These are phyloP conservation scores for Acrocephalus arundinaceus DNA, from an alignment of 2,113 vertebrate species.

Conservation along the genomic window DNA sequence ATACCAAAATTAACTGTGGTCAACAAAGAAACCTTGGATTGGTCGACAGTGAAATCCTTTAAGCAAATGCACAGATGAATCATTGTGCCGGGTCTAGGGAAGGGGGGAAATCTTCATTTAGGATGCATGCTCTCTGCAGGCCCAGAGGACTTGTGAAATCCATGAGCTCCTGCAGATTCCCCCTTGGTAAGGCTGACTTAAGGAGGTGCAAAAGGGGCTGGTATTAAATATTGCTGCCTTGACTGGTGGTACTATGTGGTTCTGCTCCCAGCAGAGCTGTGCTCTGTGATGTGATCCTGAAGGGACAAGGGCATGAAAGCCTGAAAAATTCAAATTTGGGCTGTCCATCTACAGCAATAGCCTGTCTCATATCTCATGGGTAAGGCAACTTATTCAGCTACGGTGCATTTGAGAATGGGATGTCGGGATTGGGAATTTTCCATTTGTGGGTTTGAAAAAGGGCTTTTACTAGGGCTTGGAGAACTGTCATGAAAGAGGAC, in stretches of 20 bases:
- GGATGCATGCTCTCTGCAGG: not conserved
- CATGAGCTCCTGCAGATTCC: not conserved
- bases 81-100: not conserved
- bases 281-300: fast-evolving
- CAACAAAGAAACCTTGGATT: not conserved
- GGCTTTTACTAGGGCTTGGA: not conserved
- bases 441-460: not conserved
- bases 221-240: not conserved
- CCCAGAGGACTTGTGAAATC: not conserved
- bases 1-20: slow-evolving; percentile 40
- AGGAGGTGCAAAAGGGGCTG: not conserved
- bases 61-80: slow-evolving; percentile 32
- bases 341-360: not conserved
- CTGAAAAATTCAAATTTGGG: not conserved
- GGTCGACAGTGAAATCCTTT: not conserved
- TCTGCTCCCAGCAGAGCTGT: not conserved
- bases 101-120: not conserved
- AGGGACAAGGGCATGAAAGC: not conserved
- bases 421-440: not conserved
- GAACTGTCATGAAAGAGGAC: not conserved
- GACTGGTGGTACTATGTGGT: not conserved
- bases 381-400: not conserved
- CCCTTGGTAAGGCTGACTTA: not conserved
- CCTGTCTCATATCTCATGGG: not conserved
- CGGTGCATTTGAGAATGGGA: not conserved